Base-by-base conservation (phyloP, 2,888 invertebrate species). In the Clanis bilineata region DNA sequence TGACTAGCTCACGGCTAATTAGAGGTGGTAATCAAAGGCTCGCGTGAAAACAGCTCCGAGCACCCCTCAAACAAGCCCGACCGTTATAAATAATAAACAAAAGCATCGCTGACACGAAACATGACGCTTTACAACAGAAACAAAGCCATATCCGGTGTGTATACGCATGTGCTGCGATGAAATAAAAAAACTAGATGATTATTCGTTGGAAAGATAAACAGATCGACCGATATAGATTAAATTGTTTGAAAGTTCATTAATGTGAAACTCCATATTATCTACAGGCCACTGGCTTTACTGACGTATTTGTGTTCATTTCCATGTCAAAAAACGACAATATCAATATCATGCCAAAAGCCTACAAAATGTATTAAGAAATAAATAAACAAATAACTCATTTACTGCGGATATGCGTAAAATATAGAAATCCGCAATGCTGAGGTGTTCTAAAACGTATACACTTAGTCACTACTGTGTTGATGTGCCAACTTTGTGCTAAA, bases 11-110 rank as follows among this genome's bases (percentile, higher is more conserved):
- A 69, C 71, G 67, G 71, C 68, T 77, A 82, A 82, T 82, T 80
- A 79, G 65, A 67, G 67, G 68, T 63, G 64, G 73, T 79, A 79
- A 82, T 79, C 80, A 81, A 77, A 80, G 76, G 69, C 80, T 77
- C 74, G 73, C 74, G 74, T 77, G 76, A 75, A 76, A 77, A 71
- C 69, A 69, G 68, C 76, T 78, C 79, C 76, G 79, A 75, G 73
- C 65, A 66, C 59, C 69, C 70, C 61, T 71, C 67, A 65, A 68
- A 77, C 74, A 73, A 76, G 73, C 67, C 71, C 70, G 73, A 63
- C 69, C 67, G 83, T 78, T 83, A 82, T 74, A 85, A 83, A 86
- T 83, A 86, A 83, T 82, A 83, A 86, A 89, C 88, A 86, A 79
- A 80, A 79, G 76, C 76, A 72, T 75, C 78, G 74, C 82, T 78